These are phyloP conservation scores for Mimachlamys varia DNA, from an alignment of 2,888 invertebrate species.

Conservation along the genomic window DNA sequence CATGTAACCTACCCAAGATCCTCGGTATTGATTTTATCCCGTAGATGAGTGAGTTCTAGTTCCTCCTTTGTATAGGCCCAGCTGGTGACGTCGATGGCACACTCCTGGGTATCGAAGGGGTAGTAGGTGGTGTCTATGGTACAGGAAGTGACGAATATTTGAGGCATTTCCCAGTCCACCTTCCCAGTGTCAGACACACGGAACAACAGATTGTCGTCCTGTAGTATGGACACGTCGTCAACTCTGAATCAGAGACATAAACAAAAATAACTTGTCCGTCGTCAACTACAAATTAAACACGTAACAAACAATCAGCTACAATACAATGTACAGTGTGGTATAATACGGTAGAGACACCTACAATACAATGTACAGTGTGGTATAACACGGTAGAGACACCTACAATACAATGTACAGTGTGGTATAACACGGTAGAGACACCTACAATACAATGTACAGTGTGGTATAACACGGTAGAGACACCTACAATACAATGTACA, in stretches of 20 bases:
- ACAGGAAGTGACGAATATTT: slow-evolving; percentile 25
- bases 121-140: slow-evolving; percentile 38
- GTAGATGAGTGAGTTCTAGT: neutral
- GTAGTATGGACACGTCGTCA: slow-evolving; percentile 30
- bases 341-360: too few relatives aligned
- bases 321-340: too few relatives aligned
- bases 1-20: slow-evolving; percentile 28
- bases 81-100: slow-evolving; percentile 37
- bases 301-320: too few relatives aligned
- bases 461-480: too few relatives aligned
- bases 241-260: neutral
- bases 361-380: too few relatives aligned
- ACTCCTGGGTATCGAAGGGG: slow-evolving; percentile 38
- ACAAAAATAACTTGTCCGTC: too few relatives aligned
- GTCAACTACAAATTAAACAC: too few relatives aligned
- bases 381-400: too few relatives aligned
- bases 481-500: too few relatives aligned
- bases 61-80: slow-evolving; percentile 22
- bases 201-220: slow-evolving; percentile 10
- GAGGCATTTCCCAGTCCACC: slow-evolving; percentile 37
- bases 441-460: too few relatives aligned
- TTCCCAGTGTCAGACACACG: neutral
- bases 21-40: neutral
- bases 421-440: too few relatives aligned
- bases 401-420: too few relatives aligned